phyloP scores from a whole-genome alignment of 2,888 invertebrate species.

The Lysandra bellargus region DNA sequence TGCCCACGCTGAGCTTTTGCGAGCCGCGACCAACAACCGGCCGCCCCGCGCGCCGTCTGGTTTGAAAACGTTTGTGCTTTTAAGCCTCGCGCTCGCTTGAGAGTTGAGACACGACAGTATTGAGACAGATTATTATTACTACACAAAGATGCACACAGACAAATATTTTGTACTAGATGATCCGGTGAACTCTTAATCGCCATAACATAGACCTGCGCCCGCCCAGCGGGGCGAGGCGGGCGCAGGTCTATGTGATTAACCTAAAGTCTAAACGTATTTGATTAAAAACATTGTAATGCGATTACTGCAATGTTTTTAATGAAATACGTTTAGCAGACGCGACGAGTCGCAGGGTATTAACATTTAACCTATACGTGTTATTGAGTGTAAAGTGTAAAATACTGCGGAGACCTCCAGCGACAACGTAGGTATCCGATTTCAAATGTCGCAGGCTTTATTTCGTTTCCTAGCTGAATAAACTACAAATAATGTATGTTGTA shows the following conservation, averaged over 20 bases:
- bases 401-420: neutral
- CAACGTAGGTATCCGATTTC: neutral
- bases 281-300: too few species aligned
- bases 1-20: constrained; percentile 77
- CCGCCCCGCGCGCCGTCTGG: constrained; percentile 46
- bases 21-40: constrained; percentile 54
- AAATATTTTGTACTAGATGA: too few species aligned
- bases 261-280: too few species aligned
- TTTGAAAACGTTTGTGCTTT: constrained; percentile 45
- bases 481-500: too few species aligned
- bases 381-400: constrained; percentile 11
- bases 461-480: neutral
- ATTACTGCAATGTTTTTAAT: neutral
- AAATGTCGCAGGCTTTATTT: constrained; percentile 3
- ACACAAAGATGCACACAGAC: too few species aligned
- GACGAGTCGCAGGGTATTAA: constrained; percentile 7
- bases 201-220: constrained; percentile 38
- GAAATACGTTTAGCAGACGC: neutral
- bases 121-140: too few species aligned
- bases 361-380: constrained; percentile 14
- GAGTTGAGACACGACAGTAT: too few species aligned
- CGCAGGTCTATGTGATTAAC: too few species aligned
- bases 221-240: constrained; percentile 32
- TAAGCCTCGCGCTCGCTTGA: constrained; percentile 37
- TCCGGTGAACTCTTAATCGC: too few species aligned